Percentiles rank a stretch among this genome's conserved stretches.
These are phyloP conservation scores for Phaedon cochleariae DNA, from an alignment of 2,888 invertebrate genomes.

Conservation along the genomic window DNA sequence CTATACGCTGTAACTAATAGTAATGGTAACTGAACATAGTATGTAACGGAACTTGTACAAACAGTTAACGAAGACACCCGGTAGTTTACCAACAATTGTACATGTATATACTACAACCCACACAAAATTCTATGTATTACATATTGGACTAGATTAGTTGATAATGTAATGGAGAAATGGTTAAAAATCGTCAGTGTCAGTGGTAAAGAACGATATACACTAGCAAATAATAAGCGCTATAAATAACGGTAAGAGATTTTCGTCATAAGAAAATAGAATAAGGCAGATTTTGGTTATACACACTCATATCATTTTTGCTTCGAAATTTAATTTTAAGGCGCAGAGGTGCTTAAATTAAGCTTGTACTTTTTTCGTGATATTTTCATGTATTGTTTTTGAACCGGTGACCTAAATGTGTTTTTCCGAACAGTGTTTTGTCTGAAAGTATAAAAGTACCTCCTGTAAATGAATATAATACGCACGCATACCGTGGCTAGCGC, in stretches of 20 bases:
- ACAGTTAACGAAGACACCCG: conserved; percentile 60
- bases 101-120: conserved; percentile 67
- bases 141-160: conserved; percentile 65
- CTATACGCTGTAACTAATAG: conserved; percentile 54
- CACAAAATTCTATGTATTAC: conserved; percentile 66
- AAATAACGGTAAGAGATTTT: conserved; percentile 66
- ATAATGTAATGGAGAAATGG: conserved; percentile 62
- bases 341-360: conserved; percentile 78
- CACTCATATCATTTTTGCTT: conserved; percentile 66
- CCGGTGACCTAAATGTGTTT: conserved; percentile 67
- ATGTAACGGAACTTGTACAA: conserved; percentile 51
- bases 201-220: conserved; percentile 63
- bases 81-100: conserved; percentile 65
- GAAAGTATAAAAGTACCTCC: conserved; percentile 57
- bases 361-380: conserved; percentile 76
- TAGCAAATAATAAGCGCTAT: conserved; percentile 64
- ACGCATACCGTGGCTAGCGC: conserved; percentile 49
- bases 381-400: conserved; percentile 63
- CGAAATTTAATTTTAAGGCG: conserved; percentile 73
- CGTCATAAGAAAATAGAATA: conserved; percentile 72
- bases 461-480: conserved; percentile 60
- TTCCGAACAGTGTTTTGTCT: conserved; percentile 62
- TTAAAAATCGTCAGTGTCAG: conserved; percentile 63
- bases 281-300: conserved; percentile 75
- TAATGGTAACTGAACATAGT: conserved; percentile 54